Evolutionary conservation across 2,797 vertebrate species (phyloP).

Genomic region (Eidolon dupreanum): DNA sequence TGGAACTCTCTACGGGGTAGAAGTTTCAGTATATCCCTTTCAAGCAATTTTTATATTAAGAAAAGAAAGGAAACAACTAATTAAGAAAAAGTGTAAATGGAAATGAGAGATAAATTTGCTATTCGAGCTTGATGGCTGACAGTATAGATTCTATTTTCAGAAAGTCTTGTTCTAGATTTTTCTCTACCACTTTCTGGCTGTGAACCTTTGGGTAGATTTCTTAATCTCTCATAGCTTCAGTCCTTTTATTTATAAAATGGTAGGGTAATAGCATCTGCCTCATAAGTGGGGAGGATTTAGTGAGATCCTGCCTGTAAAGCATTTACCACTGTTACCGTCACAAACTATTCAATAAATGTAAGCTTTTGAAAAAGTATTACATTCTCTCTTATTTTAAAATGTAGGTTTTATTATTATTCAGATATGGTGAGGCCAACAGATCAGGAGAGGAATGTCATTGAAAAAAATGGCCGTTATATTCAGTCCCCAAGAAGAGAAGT

Average conservation of each 20-base stretch:
- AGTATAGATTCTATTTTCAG: not conserved
- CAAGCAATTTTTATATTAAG: not conserved
- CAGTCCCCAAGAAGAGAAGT: not conserved
- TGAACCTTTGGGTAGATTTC: not conserved
- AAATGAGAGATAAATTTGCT: not conserved
- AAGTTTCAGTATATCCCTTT: not conserved
- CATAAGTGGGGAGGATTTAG: not conserved
- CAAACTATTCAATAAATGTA: not conserved
- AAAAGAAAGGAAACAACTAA: not conserved
- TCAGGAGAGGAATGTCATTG: not conserved
- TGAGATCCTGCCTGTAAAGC: not conserved
- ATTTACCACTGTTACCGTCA: not conserved
- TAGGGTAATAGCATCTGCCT: not conserved
- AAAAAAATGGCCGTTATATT: not conserved
- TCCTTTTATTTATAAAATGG: not conserved
- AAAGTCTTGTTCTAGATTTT: not conserved
- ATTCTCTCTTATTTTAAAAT: not conserved
- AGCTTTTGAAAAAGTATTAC: not conserved
- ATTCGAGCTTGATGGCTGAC: not conserved
- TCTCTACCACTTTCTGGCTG: not conserved
- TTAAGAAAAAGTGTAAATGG: not conserved
- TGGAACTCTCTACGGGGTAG: not conserved
- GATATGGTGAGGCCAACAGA: not conserved
- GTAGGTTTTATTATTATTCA: not conserved
- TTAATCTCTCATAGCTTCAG: not conserved